Conservation (phyloP, 2,113 vertebrate genomes). For the Sebastes schlegelii region DNA sequence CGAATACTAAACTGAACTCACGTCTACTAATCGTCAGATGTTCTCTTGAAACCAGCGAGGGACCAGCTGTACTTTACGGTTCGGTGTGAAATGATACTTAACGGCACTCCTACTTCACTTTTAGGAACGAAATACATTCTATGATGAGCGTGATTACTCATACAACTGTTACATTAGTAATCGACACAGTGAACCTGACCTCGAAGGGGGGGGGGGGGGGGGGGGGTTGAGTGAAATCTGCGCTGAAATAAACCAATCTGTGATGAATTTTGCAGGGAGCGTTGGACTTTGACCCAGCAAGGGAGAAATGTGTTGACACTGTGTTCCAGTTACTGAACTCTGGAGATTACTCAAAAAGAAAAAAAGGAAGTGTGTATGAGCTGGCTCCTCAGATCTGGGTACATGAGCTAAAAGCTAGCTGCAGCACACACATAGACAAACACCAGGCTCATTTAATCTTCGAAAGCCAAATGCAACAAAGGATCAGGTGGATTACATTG, state of each 20-base stretch:
- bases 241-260: conserved; percentile 38
- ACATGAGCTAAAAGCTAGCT: conserved; percentile 71
- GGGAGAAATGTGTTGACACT: conserved; percentile 54
- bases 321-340: conserved; percentile 51
- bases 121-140: conserved; percentile 64
- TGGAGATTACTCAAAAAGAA: conserved; percentile 27
- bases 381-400: conserved; percentile 57
- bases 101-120: conserved; percentile 55
- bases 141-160: conserved; percentile 53
- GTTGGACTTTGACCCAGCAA: conserved; percentile 47
- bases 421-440: conserved; percentile 67
- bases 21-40: conserved; percentile 39
- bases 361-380: conserved; percentile 11
- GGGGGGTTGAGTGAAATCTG: conserved; percentile 12
- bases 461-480: conserved; percentile 70
- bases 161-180: conserved; percentile 55
- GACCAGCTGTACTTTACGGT: conserved; percentile 29
- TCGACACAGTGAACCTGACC: conserved; percentile 52
- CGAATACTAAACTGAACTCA: conserved; percentile 54
- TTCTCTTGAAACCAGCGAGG: conserved; percentile 36
- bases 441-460: conserved; percentile 66
- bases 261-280: conserved; percentile 43
- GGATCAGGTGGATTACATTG: conserved; percentile 60
- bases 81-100: conserved; percentile 44
- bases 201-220: neutral